These are phyloP conservation scores for Rhadina sibilatrix DNA, from an alignment of 2,113 vertebrate species.

Conservation along the genomic window DNA sequence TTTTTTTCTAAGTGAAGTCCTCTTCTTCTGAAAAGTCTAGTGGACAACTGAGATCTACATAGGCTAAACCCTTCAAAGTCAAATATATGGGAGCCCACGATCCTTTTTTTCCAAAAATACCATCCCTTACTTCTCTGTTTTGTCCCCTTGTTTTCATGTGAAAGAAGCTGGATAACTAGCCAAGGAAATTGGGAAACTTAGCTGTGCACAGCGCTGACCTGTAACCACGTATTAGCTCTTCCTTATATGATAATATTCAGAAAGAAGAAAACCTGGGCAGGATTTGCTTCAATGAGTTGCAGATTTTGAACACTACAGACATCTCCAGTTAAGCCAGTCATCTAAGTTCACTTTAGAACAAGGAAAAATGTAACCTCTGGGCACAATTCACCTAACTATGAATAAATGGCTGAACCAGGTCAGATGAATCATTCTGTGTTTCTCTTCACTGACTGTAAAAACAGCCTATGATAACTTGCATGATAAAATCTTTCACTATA, in stretches of 20 bases:
- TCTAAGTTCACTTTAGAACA: background rate
- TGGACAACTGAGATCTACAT: background rate
- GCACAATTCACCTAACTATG: background rate
- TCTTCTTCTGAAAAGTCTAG: background rate
- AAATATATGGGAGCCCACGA: background rate
- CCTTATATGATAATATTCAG: background rate
- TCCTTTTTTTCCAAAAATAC: background rate
- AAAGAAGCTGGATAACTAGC: background rate
- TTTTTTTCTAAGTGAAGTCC: background rate
- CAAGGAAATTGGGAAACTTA: background rate
- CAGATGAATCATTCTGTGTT: background rate
- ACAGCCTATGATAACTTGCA: background rate
- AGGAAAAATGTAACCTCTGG: background rate
- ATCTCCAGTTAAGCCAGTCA: background rate
- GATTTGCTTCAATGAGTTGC: background rate
- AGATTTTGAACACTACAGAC: background rate
- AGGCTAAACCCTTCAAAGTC: background rate
- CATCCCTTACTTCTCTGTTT: background rate
- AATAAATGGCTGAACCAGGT: background rate
- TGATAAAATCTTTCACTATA: background rate
- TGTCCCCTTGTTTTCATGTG: background rate
- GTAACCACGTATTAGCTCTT: background rate
- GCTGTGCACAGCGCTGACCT: background rate
- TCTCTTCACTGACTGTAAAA: background rate
- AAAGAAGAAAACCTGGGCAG: background rate